These are phyloP conservation scores for Hemibates koningsi DNA, from an alignment of 2,113 vertebrate genomes.

Conservation along the genomic window DNA sequence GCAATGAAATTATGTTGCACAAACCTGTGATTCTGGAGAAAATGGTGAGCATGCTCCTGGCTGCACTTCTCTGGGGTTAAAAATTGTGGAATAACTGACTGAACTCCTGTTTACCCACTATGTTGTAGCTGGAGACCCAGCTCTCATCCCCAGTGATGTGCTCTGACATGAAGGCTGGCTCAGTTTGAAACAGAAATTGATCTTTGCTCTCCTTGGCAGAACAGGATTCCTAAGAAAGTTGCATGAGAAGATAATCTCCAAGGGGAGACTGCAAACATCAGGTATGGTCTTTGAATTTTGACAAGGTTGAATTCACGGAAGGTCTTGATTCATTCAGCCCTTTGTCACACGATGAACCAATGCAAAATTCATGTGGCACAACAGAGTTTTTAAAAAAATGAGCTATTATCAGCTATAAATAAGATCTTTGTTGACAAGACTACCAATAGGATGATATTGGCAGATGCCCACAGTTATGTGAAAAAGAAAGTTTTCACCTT, in stretches of 20 bases:
- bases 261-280: not conserved
- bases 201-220: not conserved
- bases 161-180: not conserved
- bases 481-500: not conserved
- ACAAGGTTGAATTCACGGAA: not conserved
- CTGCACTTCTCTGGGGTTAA: not conserved
- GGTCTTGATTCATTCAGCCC: not conserved
- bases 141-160: not conserved
- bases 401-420: not conserved
- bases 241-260: not conserved
- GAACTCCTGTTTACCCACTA: not conserved
- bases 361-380: not conserved
- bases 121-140: not conserved
- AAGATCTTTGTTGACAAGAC: not conserved
- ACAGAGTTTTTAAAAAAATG: not conserved
- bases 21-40: not conserved
- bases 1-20: not conserved
- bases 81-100: not conserved
- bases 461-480: not conserved
- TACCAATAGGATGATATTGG: not conserved
- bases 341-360: not conserved
- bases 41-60: not conserved
- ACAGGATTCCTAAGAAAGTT: not conserved
- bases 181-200: not conserved
- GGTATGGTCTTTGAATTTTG: not conserved